phyloP scores from a whole-genome alignment of 2,797 vertebrate species.

The Sebastes minor region DNA sequence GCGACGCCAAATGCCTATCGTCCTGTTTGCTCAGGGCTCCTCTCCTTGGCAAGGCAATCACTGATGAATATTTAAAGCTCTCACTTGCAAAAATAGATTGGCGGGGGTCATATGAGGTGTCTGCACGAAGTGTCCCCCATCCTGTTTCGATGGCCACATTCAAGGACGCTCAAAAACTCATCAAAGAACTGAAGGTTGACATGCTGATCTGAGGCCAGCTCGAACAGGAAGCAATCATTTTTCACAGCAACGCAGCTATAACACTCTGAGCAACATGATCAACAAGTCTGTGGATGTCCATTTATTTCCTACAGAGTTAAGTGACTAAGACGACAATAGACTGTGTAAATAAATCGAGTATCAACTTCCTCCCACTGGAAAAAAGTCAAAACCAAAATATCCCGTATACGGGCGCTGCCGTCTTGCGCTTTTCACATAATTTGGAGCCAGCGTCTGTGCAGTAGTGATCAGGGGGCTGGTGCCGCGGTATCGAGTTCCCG shows the following conservation, averaged over 20 bases:
- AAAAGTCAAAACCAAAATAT: background rate
- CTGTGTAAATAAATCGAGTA: background rate
- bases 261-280: background rate
- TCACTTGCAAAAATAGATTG: constrained; percentile 49
- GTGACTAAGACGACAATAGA: background rate
- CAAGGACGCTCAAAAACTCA: constrained; percentile 23
- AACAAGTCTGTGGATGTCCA: background rate
- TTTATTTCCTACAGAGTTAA: background rate
- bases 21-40: constrained; percentile 59
- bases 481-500: too few relatives aligned
- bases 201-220: background rate
- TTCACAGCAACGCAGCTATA: background rate
- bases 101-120: constrained; percentile 42
- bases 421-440: background rate
- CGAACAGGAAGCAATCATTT: constrained; percentile 1
- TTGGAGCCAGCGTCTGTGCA: background rate
- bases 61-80: constrained; percentile 71
- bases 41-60: constrained; percentile 47
- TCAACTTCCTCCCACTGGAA: background rate
- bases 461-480: too few relatives aligned
- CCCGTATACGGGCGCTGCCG: background rate
- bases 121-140: background rate
- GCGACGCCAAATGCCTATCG: constrained; percentile 21
- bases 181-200: constrained; percentile 9
- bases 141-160: constrained; percentile 10